These are phyloP conservation scores for Pagetopsis macropterus DNA, from an alignment of 2,797 vertebrate genomes.

Conservation along the genomic window DNA sequence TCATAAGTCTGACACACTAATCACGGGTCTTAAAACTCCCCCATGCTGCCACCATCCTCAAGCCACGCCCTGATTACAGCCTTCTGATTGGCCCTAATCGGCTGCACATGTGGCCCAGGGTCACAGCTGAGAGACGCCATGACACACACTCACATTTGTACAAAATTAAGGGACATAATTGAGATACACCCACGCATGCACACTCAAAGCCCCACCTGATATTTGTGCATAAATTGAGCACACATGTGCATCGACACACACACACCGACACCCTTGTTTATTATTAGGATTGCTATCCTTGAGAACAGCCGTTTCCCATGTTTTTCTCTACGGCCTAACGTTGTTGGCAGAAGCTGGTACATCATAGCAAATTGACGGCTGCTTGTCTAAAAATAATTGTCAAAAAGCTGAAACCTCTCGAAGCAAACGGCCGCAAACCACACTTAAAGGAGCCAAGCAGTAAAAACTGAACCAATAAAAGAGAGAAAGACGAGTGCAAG, in stretches of 20 bases:
- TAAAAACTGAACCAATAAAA: conserved; percentile 53
- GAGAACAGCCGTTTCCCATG: background rate
- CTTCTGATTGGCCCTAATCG: conserved; percentile 83
- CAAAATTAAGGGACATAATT: background rate
- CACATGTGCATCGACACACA: background rate
- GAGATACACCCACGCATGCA: background rate
- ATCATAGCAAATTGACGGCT: conserved; percentile 44
- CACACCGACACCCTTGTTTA: background rate
- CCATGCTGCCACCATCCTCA: conserved; percentile 55
- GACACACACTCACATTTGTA: conserved; percentile 21
- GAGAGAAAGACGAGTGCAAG: conserved; percentile 49
- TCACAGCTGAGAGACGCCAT: conserved; percentile 62
- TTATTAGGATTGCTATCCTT: conserved; percentile 1
- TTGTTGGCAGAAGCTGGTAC: conserved; percentile 9
- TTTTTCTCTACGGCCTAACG: conserved; percentile 37
- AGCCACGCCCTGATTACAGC: conserved; percentile 78
- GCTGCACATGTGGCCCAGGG: conserved; percentile 80
- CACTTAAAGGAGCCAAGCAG: conserved; percentile 53
- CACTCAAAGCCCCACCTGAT: background rate
- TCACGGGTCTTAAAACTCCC: conserved; percentile 65
- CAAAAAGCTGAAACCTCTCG: conserved; percentile 49
- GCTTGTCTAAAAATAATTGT: conserved; percentile 70
- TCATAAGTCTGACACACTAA: conserved; percentile 76
- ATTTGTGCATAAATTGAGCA: background rate
- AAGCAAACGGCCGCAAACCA: conserved; percentile 64